Evolutionary conservation across 2,888 invertebrate species (phyloP), one percentile per base, ranked within the genome.

Genomic region (Caenorhabditis becei): DNA sequence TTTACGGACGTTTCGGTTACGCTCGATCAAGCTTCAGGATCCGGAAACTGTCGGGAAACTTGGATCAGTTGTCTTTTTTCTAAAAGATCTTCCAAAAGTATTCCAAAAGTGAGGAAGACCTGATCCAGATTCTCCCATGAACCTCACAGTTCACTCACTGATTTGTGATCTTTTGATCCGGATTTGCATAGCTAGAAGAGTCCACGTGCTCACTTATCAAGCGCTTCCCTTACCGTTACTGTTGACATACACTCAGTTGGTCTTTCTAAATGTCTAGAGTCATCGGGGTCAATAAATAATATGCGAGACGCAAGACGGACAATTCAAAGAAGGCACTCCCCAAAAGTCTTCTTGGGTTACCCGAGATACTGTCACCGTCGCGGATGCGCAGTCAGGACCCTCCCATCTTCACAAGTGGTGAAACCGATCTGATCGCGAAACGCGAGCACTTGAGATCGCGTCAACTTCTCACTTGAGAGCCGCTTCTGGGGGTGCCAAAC

Each of bases 401-500:
- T 5, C 11, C 24, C 24, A 4, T 53, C 7, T n/a, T 49, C 70
- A 69, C 69, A 69, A 69, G 69, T 70, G 56, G 35, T 7, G 59
- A 51, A 61, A 70, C 70, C 70, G 70, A 70, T 70, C 61, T 26
- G 69, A 70, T 70, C 62, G 53, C 18, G 26, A 32, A 32, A 18
- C 18, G 37, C 44, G 44, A 59, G 65, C 65, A 74, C 74, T 74
- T 74, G 74, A 74, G 74, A 74, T 74, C 74, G 74, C 74, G 74
- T 74, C 74, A 74, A 74, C 74, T 74, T 74, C 74, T 74, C 74
- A 74, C 74, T 74, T 66, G 74, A 74, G 74, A 74, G 72, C 58
- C 58, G 58, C 62, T 74, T 63, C 72, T 74, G 65, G 65, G 54
- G 56, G 65, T 74, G 74, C 74, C 74, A 74, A 74, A 74, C 65